These are phyloP conservation scores for Iguana delicatissima DNA, from an alignment of 2,797 vertebrate species.

Conservation along the genomic window DNA sequence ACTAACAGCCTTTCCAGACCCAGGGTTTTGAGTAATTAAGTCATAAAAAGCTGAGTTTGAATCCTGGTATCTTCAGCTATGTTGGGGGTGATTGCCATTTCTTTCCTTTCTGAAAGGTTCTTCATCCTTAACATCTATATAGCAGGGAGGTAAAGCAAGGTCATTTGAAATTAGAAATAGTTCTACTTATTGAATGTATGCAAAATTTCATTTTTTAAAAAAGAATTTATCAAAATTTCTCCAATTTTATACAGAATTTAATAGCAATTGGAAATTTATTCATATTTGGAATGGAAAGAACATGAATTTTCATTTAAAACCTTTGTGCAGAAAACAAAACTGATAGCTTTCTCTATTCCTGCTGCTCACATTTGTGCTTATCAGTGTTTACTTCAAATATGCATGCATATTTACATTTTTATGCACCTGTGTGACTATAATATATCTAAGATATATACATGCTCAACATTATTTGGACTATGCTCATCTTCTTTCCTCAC, in stretches of 20 bases:
- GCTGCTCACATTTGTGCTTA: neutral
- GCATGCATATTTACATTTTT: too few species aligned
- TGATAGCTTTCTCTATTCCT: neutral
- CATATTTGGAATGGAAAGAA: neutral
- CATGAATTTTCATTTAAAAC: neutral
- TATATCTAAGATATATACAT: neutral
- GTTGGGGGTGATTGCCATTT: neutral
- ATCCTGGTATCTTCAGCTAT: neutral
- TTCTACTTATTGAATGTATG: neutral
- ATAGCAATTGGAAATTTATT: neutral
- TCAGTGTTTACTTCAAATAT: too few species aligned
- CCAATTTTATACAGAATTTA: neutral
- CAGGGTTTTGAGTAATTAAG: neutral
- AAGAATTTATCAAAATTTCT: neutral
- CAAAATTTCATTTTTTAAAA: neutral
- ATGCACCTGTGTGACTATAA: neutral
- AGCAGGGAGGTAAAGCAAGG: neutral
- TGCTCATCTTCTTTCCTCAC: too few species aligned
- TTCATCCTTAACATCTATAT: too few species aligned
- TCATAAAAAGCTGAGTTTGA: neutral
- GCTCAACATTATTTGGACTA: neutral
- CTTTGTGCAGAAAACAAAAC: neutral
- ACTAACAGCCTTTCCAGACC: neutral
- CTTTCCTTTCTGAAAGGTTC: too few species aligned
- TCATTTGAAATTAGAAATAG: neutral